Percentiles rank a stretch among this genome's conserved stretches.
These are phyloP conservation scores for Malacoctenus gilli DNA, from an alignment of 2,797 vertebrate species.

Conservation along the genomic window DNA sequence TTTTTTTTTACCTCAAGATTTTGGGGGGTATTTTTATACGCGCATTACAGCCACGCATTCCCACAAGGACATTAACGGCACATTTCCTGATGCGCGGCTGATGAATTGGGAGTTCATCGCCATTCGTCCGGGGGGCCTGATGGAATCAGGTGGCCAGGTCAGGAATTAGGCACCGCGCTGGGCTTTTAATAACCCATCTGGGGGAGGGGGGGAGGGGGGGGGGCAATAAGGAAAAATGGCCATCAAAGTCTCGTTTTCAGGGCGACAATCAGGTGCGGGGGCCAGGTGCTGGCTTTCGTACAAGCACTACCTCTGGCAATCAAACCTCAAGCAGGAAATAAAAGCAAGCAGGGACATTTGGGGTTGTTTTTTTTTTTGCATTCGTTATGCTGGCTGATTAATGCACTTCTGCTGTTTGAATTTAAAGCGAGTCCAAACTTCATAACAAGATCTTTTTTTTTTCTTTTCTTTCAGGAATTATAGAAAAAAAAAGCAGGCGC, in stretches of 20 bases:
- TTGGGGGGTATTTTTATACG: slow-evolving; percentile 12
- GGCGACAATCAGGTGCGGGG: slow-evolving; percentile 10
- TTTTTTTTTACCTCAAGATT: too few species aligned
- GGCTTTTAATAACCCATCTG: slow-evolving; percentile 28
- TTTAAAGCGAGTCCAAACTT: neutral
- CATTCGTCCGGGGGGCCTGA: slow-evolving; percentile 29
- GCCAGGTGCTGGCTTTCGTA: neutral
- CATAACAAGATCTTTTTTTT: neutral
- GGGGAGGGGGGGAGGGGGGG: neutral
- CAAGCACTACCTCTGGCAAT: slow-evolving; percentile 14
- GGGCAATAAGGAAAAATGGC: slow-evolving; percentile 22
- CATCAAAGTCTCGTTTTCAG: slow-evolving; percentile 29
- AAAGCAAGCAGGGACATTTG: neutral
- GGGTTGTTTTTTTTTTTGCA: too few species aligned
- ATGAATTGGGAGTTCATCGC: slow-evolving; percentile 25
- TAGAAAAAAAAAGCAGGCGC: neutral
- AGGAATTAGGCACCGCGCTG: slow-evolving; percentile 13
- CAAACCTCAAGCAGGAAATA: slow-evolving; percentile 1
- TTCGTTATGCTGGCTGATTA: neutral
- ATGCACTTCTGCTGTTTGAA: neutral
- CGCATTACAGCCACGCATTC: slow-evolving; percentile 11
- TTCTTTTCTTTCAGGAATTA: neutral
- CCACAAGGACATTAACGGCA: slow-evolving; percentile 1
- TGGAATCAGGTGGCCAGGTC: slow-evolving; percentile 35
- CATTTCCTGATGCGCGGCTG: slow-evolving; percentile 19